phyloP scores from a whole-genome alignment of 2,797 vertebrate species.

The Peromyscus nudipes region DNA sequence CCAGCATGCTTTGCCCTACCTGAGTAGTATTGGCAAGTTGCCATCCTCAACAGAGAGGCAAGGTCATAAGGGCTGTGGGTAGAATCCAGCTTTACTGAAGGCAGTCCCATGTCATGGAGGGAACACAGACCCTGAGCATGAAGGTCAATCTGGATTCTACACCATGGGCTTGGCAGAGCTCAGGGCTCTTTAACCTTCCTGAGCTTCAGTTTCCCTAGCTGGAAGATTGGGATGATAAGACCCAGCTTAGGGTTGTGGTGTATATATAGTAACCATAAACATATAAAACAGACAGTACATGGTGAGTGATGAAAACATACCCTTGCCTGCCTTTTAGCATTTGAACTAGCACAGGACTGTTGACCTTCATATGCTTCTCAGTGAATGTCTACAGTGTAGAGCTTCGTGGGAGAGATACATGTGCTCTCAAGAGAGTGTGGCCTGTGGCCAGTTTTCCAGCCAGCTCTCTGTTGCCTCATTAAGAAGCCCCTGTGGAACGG shows the following conservation, averaged over 20 bases:
- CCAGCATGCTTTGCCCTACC: neutral
- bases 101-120: neutral
- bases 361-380: neutral
- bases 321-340: neutral
- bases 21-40: neutral
- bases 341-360: neutral
- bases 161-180: neutral
- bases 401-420: neutral
- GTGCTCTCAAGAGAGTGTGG: neutral
- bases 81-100: neutral
- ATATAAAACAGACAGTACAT: neutral
- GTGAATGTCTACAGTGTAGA: neutral
- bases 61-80: neutral
- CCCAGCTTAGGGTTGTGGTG: neutral
- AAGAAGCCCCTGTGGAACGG: neutral
- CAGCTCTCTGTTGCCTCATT: neutral
- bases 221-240: neutral
- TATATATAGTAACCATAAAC: neutral
- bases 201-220: neutral
- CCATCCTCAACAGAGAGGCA: neutral
- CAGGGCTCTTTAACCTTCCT: neutral
- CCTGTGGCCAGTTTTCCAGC: neutral
- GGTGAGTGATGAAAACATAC: neutral
- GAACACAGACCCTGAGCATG: neutral
- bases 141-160: neutral